Evolutionary conservation across 1,140 invertebrate genomes (phyloP).

Genomic region (Asbolus verrucosus): DNA sequence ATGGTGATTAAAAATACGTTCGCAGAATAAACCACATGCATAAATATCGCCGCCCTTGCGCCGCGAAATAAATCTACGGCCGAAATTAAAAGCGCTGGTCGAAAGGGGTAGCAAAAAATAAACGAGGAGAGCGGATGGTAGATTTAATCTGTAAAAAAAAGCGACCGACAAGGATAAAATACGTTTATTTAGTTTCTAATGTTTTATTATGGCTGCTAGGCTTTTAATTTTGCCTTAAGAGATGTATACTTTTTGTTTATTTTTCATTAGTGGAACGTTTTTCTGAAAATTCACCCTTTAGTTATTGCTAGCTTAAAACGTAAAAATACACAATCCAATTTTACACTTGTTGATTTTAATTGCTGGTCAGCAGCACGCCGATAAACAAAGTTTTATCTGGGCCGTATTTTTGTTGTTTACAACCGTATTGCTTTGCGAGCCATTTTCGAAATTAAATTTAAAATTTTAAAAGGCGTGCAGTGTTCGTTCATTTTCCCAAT

Average conservation of each 20-base stretch:
- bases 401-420: background rate
- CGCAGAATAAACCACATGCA: conserved; percentile 45
- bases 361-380: conserved; percentile 15
- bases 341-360: conserved; percentile 39
- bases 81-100: conserved; percentile 50
- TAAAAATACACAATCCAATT: conserved; percentile 33
- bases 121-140: conserved; percentile 45
- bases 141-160: conserved; percentile 44
- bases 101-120: conserved; percentile 49
- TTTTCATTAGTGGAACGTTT: conserved; percentile 33
- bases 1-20: conserved; percentile 38
- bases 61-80: conserved; percentile 48
- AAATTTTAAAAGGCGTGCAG: background rate
- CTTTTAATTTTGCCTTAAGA: conserved; percentile 35
- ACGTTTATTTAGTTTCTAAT: conserved; percentile 41
- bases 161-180: conserved; percentile 39
- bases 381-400: conserved; percentile 29
- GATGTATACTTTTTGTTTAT: conserved; percentile 31
- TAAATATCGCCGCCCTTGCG: conserved; percentile 48
- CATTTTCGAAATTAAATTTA: background rate
- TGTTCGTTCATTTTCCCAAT: conserved; percentile 3
- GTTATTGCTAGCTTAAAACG: conserved; percentile 18
- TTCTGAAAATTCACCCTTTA: conserved; percentile 29
- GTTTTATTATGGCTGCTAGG: conserved; percentile 35
- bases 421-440: background rate